Evolutionary conservation across 2,113 vertebrate species (phyloP).

Genomic region (Austrofundulus limnaeus): DNA sequence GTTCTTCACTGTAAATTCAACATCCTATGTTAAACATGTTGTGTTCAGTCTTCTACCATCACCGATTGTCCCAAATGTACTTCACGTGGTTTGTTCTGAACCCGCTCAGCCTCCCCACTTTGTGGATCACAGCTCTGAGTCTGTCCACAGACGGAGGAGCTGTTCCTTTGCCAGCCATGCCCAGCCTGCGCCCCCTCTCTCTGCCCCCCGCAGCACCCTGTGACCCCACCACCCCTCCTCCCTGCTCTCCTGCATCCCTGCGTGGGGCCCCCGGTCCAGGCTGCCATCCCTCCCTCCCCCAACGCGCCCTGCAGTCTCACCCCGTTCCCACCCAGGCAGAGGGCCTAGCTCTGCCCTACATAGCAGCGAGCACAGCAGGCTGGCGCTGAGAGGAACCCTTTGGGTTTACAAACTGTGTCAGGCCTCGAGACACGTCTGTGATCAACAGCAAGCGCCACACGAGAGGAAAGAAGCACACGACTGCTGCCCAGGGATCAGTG

Average conservation of each 20-base stretch:
- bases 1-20: no score
- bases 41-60: neutral
- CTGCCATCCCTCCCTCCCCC: constrained; percentile 45
- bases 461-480: constrained; percentile 44
- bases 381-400: constrained; percentile 68
- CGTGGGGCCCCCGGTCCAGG: constrained; percentile 64
- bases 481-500: constrained; percentile 43
- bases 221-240: constrained; percentile 35
- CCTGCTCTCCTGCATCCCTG: constrained; percentile 55
- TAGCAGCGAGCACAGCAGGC: constrained; percentile 72
- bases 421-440: constrained; percentile 74
- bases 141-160: constrained; percentile 50
- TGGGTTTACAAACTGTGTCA: constrained; percentile 79
- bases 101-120: neutral
- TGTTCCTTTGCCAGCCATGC: constrained; percentile 68
- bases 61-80: neutral
- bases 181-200: constrained; percentile 49
- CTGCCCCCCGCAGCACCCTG: constrained; percentile 55
- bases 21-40: neutral
- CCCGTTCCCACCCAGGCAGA: constrained; percentile 45
- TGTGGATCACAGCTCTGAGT: constrained; percentile 20
- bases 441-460: constrained; percentile 60
- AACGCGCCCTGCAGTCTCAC: neutral
- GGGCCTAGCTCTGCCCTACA: constrained; percentile 76
- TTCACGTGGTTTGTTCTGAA: neutral